Evolutionary conservation across 2,797 vertebrate species (phyloP), one percentile per base, ranked within the genome.

Genomic region (Typhlichthys subterraneus): DNA sequence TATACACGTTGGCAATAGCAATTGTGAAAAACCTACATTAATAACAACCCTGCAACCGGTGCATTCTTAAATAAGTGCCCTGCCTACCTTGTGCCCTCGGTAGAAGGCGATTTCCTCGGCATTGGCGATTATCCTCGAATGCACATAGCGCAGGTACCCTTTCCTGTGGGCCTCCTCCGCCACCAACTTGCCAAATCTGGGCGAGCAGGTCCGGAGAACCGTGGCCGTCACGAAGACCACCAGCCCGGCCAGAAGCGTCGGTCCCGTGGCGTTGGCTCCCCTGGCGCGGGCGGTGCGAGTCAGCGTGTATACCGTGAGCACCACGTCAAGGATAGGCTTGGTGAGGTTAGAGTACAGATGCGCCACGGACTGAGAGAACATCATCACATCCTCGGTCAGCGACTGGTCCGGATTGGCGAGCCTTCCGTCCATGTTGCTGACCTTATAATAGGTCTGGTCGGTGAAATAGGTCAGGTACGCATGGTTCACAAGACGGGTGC

Each of bases 41-140:
- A 4, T 47, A 13, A 13, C 12, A 10, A 50, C n/a, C 49, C 49
- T 50, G n/a, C 5, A 50, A 7, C 9, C 5, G 17, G 53, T 54
- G 53, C 10, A 29, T 50, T 47, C 10, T 47, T 10, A 47, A n/a
- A 6, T 23, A 15, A 13, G 12, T 49, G 19, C 7, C 29, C 3
- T 45, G 14, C 75, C 87, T 91, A 98, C 97, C 95, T 95, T 97
- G 79, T 99, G 97, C 12, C 98, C 98, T 73, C 96, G 85, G 85
- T 99, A 99, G 85, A 99, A 99, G n/a, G 97, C 98, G 1, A 99
- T 99, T 69, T 99, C 98, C 82, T 99, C 98, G 0, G 96, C 97
- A 0, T 99, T 98, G 63, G 96, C 96, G 15, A 98, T 98, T 76
- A 99, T 97, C 70, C 98, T 93, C 0, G 98, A 98, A 87, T 99